Conservation (phyloP, 2,888 invertebrate genomes). For the Synergus itoensis region DNA sequence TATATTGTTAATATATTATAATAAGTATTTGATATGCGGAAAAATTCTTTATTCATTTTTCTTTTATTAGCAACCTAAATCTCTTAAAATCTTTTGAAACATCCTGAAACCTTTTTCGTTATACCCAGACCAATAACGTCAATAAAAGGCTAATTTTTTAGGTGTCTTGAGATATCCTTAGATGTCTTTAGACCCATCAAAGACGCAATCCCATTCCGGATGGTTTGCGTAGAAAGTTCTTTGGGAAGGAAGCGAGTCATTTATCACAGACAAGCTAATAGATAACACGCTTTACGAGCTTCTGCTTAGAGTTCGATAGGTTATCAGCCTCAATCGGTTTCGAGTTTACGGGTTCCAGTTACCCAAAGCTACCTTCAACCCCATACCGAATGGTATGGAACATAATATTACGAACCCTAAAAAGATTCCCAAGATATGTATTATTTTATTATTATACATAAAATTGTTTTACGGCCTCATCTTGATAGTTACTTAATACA, state of each 20-base stretch:
- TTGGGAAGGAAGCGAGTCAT: constrained; percentile 69
- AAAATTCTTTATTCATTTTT: not conserved
- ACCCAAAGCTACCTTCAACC: constrained; percentile 44
- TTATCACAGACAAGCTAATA: constrained; percentile 68
- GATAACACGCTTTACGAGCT: constrained; percentile 67
- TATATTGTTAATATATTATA: not conserved
- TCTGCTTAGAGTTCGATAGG: constrained; percentile 58
- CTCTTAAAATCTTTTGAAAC: too few relatives aligned
- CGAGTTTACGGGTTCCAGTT: constrained; percentile 48
- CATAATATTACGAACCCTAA: not conserved
- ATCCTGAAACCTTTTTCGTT: too few relatives aligned
- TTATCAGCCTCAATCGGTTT: constrained; percentile 61
- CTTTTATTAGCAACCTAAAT: too few relatives aligned
- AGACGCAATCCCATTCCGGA: not conserved
- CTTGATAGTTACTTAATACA: too few relatives aligned
- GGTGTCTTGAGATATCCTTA: not conserved
- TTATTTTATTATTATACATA: too few relatives aligned
- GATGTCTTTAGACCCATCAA: not conserved
- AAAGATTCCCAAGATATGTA: not conserved
- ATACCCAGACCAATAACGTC: too few relatives aligned
- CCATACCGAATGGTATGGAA: not conserved
- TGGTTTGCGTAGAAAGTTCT: constrained; percentile 57
- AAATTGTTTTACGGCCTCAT: not conserved
- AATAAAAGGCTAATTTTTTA: too few relatives aligned
- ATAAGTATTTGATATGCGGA: not conserved